Percentiles rank a stretch among this genome's conserved stretches.
Conservation (phyloP, 2,888 invertebrate genomes). For the Agonopterix subpropinquella region DNA sequence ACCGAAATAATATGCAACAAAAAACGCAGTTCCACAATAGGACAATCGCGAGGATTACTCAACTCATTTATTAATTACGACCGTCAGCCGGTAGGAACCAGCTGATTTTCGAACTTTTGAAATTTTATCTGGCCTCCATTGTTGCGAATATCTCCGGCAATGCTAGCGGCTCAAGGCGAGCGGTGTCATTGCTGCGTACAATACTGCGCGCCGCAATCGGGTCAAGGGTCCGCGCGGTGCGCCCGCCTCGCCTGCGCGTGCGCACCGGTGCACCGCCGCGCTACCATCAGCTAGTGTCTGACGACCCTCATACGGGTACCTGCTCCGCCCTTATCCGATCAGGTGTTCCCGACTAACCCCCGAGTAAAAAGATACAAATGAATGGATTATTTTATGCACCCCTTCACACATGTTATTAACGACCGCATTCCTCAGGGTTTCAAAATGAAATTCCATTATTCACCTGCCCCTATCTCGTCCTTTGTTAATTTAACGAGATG, state of each 20-base stretch:
- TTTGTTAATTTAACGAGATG: constrained; percentile 44
- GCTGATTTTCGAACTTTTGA: constrained; percentile 72
- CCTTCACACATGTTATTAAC: constrained; percentile 36
- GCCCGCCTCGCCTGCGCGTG: constrained; percentile 32
- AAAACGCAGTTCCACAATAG: constrained; percentile 21
- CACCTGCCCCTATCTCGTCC: constrained; percentile 58
- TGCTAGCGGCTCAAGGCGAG: constrained; percentile 74
- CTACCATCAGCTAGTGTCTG: constrained; percentile 1
- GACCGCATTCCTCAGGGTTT: constrained; percentile 43
- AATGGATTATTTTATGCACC: constrained; percentile 52
- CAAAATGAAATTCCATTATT: constrained; percentile 46
- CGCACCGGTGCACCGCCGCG: constrained; percentile 6
- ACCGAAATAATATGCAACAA: constrained; percentile 3
- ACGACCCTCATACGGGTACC: constrained; percentile 42
- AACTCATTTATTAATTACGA: constrained; percentile 58
- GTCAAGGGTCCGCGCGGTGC: constrained; percentile 59
- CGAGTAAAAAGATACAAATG: constrained; percentile 20
- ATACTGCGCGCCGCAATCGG: constrained; percentile 64
- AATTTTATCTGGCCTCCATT: constrained; percentile 75
- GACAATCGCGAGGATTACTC: constrained; percentile 46
- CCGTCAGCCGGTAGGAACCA: constrained; percentile 50
- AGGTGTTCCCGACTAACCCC: constrained; percentile 48
- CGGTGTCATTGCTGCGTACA: constrained; percentile 74
- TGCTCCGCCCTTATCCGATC: constrained; percentile 50
- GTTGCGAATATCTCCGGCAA: constrained; percentile 76